A percentile compares a stretch with the other conserved stretches of the same genome.
Evolutionary conservation across 1,140 invertebrate genomes (phyloP).

Genomic region (Brachystomella parvula): DNA sequence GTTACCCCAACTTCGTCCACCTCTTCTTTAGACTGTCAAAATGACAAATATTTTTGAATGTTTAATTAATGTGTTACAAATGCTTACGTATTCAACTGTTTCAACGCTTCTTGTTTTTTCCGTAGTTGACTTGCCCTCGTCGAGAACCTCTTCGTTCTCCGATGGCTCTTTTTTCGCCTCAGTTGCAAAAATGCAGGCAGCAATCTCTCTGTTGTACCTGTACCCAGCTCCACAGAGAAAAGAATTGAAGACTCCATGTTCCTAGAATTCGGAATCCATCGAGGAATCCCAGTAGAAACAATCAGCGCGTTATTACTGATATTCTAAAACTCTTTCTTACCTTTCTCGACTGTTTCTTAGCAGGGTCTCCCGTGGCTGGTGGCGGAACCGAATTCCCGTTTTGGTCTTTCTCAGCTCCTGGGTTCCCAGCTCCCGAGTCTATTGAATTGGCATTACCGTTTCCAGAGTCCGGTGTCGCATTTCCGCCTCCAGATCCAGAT

Average conservation of each 20-base stretch:
- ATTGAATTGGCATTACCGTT: too few relatives aligned
- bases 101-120: background rate
- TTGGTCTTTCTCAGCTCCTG: too few relatives aligned
- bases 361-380: too few relatives aligned
- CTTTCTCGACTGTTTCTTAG: too few relatives aligned
- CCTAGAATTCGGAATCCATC: background rate
- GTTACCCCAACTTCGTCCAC: background rate
- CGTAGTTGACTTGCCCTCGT: too few relatives aligned
- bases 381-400: too few relatives aligned
- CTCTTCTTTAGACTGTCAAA: background rate
- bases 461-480: too few relatives aligned
- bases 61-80: background rate
- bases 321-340: too few relatives aligned
- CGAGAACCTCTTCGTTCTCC: background rate
- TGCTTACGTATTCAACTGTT: background rate
- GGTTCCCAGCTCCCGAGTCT: too few relatives aligned
- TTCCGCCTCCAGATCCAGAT: background rate
- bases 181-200: background rate
- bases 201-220: background rate
- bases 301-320: too few relatives aligned
- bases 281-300: too few relatives aligned
- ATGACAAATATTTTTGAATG: background rate
- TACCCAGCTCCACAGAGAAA: constrained; percentile 5
- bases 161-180: background rate
- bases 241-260: background rate